A percentile compares a stretch with the other conserved stretches of the same genome.
Conservation (phyloP, 2,113 vertebrate species). For the Plecturocebus donacophilus region DNA sequence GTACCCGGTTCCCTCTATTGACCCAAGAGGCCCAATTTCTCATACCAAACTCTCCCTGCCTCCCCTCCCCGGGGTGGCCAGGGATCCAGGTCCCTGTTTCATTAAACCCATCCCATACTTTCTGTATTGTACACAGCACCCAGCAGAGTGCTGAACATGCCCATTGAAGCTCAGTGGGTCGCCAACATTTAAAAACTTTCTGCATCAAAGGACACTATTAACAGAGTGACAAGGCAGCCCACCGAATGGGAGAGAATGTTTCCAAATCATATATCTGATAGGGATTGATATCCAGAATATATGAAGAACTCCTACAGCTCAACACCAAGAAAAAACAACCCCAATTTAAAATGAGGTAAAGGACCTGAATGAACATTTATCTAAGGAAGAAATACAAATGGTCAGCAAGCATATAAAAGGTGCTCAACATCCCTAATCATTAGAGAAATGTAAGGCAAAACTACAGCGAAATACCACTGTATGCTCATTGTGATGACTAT, state of each 20-base stretch:
- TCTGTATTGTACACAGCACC: accelerated
- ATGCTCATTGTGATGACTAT: not conserved
- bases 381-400: not conserved
- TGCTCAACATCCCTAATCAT: not conserved
- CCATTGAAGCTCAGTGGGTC: accelerated
- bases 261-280: not conserved
- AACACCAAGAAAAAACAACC: not conserved
- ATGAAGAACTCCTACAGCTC: not conserved
- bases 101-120: accelerated
- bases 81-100: accelerated
- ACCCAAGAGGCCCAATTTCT: not conserved
- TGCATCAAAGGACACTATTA: too few species aligned
- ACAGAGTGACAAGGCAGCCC: not conserved
- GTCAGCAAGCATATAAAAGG: not conserved
- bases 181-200: not conserved
- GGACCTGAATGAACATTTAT: not conserved
- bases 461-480: not conserved
- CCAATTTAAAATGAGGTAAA: accelerated
- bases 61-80: accelerated
- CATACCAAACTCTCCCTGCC: not conserved
- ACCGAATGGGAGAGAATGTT: accelerated
- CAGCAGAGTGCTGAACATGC: accelerated
- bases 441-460: not conserved
- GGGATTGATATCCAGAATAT: not conserved
- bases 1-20: too few species aligned